phyloP scores from a whole-genome alignment of 1,140 invertebrate species.

The Zaprionus nigranus region DNA sequence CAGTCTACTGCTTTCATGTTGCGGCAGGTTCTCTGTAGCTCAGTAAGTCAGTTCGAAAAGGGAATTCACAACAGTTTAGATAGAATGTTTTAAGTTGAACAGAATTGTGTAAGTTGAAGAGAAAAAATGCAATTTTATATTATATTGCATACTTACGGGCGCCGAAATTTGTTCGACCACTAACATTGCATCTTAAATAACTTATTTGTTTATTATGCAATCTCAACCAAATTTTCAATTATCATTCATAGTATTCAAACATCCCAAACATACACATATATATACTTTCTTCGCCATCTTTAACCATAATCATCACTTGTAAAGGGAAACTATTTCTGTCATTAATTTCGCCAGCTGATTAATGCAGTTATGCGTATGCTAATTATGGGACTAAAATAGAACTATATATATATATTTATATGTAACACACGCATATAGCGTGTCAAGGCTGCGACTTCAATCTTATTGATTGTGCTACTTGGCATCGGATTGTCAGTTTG shows the following conservation, averaged over 20 bases:
- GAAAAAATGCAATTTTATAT: too few relatives aligned
- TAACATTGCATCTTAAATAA: too few relatives aligned
- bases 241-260: too few relatives aligned
- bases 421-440: constrained; percentile 5
- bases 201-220: too few relatives aligned
- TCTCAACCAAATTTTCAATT: too few relatives aligned
- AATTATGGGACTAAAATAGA: neutral
- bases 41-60: neutral
- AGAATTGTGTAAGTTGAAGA: too few relatives aligned
- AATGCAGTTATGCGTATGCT: neutral
- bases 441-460: constrained; percentile 44
- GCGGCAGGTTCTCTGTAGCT: constrained; percentile 17
- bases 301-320: constrained; percentile 9
- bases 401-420: constrained; percentile 13
- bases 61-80: neutral
- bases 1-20: constrained; percentile 4
- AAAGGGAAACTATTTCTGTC: constrained; percentile 9
- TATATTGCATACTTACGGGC: too few relatives aligned
- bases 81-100: neutral
- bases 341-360: neutral
- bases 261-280: neutral
- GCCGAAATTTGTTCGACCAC: too few relatives aligned
- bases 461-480: constrained; percentile 60
- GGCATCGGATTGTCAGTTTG: constrained; percentile 26
- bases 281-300: neutral